Conservation (phyloP, 2,113 vertebrate genomes). For the Sylvilagus bachmani region DNA sequence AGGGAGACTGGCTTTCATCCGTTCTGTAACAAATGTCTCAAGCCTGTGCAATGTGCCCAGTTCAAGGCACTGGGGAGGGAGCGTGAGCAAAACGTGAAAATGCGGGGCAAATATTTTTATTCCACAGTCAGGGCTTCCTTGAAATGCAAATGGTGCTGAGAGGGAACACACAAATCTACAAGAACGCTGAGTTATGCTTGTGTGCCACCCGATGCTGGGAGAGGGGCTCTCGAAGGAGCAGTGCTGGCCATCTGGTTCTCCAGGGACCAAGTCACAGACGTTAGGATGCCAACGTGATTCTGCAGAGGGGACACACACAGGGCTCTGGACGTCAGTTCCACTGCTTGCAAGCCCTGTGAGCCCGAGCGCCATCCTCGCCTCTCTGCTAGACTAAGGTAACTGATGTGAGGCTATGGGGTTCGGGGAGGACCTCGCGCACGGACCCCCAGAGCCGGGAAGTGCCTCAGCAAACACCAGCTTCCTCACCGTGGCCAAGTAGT, state of each 20-base stretch:
- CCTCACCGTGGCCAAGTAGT: background rate
- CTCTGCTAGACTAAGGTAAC: slow-evolving; percentile 49
- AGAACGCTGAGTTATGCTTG: slow-evolving; percentile 77
- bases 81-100: slow-evolving; percentile 44
- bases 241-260: background rate
- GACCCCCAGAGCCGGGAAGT: background rate
- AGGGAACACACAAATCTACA: slow-evolving; percentile 54
- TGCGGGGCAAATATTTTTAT: slow-evolving; percentile 21
- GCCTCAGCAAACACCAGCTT: background rate
- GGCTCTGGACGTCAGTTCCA: slow-evolving; percentile 30
- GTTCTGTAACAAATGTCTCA: background rate
- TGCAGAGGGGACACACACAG: background rate
- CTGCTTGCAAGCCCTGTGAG: slow-evolving; percentile 46
- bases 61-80: background rate
- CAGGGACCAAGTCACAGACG: slow-evolving; percentile 20
- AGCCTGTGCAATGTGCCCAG: background rate
- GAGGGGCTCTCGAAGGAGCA: background rate
- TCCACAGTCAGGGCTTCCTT: slow-evolving; percentile 47
- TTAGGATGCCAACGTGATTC: slow-evolving; percentile 22
- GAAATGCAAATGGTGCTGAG: slow-evolving; percentile 61
- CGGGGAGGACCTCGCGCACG: background rate
- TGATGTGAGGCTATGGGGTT: background rate
- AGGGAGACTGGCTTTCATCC: background rate
- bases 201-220: background rate
- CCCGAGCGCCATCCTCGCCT: slow-evolving; percentile 59